A percentile compares a stretch with the other conserved stretches of the same genome.
Conservation (phyloP, 2,113 vertebrate species). For the Psettodes erumei region DNA sequence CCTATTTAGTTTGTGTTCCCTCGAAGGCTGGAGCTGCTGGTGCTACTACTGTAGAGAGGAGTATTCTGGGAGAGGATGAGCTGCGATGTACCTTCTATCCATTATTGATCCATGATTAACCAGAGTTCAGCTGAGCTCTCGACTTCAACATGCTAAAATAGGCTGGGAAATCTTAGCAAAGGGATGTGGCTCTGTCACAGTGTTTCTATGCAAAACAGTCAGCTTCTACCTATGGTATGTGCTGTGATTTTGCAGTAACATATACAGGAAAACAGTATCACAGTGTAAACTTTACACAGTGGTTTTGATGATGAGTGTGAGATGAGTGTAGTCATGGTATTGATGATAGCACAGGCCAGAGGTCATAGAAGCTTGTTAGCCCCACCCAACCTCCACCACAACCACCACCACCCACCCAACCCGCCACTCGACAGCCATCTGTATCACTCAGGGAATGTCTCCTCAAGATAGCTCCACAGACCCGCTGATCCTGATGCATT, state of each 20-base stretch:
- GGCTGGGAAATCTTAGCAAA: slow-evolving; percentile 22
- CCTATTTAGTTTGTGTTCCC: slow-evolving; percentile 64
- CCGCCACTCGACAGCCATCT: slow-evolving; percentile 44
- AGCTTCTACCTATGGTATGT: not conserved
- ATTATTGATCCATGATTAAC: slow-evolving; percentile 78
- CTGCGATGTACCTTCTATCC: slow-evolving; percentile 56
- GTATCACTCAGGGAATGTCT: slow-evolving; percentile 65
- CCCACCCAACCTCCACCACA: not conserved
- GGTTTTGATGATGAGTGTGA: slow-evolving; percentile 21
- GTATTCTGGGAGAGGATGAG: slow-evolving; percentile 57
- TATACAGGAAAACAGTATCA: slow-evolving; percentile 1
- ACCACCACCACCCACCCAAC: not conserved
- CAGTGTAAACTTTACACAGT: not conserved
- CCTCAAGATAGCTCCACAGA: slow-evolving; percentile 50
- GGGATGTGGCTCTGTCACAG: slow-evolving; percentile 23
- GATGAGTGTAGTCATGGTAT: slow-evolving; percentile 36
- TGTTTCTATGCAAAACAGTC: not conserved
- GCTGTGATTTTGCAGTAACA: not conserved
- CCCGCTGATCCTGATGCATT: slow-evolving; percentile 77
- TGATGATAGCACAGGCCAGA: slow-evolving; percentile 41
- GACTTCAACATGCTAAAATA: slow-evolving; percentile 21
- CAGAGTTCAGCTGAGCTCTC: slow-evolving; percentile 35
- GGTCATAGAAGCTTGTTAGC: slow-evolving; percentile 34
- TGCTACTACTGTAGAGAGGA: slow-evolving; percentile 48
- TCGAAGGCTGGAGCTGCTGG: slow-evolving; percentile 45